phyloP scores from a whole-genome alignment of 2,888 invertebrate species.

The Pteria penguin region DNA sequence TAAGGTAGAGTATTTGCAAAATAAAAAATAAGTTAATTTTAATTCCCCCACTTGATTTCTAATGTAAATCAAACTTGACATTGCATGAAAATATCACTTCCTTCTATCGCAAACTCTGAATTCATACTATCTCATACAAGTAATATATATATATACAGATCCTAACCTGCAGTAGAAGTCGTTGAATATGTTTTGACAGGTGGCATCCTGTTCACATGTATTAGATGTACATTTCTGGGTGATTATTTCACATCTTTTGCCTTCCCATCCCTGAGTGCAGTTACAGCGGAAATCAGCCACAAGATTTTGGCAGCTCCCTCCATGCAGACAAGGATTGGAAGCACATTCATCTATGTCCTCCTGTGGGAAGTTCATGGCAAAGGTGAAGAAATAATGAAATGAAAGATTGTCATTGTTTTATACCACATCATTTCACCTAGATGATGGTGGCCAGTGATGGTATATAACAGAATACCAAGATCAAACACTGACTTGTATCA shows the following conservation, averaged over 20 bases:
- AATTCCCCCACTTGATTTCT: no score
- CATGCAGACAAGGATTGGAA: slow-evolving; percentile 95
- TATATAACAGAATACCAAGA: no score
- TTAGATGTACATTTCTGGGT: slow-evolving; percentile 74
- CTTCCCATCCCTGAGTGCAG: slow-evolving; percentile 60
- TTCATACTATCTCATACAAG: not conserved
- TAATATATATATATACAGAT: not conserved
- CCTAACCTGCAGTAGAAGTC: slow-evolving; percentile 69
- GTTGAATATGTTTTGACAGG: slow-evolving; percentile 57
- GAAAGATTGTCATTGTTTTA: no score
- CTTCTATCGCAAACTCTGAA: no score
- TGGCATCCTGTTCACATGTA: slow-evolving; percentile 39
- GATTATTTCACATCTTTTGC: slow-evolving; percentile 54
- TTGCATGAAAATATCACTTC: no score
- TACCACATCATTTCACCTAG: no score
- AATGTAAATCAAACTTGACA: no score
- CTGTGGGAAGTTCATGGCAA: slow-evolving; percentile 50
- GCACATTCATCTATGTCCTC: slow-evolving; percentile 92
- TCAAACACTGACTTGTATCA: no score
- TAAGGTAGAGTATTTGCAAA: no score
- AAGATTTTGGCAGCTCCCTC: slow-evolving; percentile 85
- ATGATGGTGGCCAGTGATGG: no score
- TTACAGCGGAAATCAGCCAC: slow-evolving; percentile 51
- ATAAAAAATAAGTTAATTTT: no score
- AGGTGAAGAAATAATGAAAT: no score